Evolutionary conservation across 2,888 invertebrate species (phyloP).

Genomic region (Patella caerulea): DNA sequence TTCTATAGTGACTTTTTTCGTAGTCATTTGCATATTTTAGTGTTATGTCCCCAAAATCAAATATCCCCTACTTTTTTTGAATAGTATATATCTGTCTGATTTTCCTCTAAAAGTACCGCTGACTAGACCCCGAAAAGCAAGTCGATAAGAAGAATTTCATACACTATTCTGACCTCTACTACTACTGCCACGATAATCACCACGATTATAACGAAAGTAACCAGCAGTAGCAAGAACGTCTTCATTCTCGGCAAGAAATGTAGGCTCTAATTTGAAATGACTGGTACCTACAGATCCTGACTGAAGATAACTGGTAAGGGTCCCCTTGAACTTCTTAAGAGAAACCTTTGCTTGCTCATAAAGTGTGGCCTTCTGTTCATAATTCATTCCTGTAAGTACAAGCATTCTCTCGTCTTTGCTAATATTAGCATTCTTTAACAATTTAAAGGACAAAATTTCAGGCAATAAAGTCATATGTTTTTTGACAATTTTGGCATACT

Average conservation of each 20-base stretch:
- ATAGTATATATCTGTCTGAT: background rate
- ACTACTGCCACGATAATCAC: background rate
- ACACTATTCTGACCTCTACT: background rate
- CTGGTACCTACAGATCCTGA: background rate
- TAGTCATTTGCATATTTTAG: no score
- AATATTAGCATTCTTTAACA: conserved; percentile 3
- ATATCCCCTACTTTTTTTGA: no score
- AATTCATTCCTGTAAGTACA: background rate
- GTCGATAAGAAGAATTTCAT: background rate
- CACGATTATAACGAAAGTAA: background rate
- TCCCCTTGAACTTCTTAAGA: background rate
- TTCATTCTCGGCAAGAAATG: background rate
- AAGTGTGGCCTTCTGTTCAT: background rate
- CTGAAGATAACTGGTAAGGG: no score
- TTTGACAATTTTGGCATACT: background rate
- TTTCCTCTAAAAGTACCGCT: background rate
- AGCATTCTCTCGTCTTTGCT: background rate
- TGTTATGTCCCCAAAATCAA: no score
- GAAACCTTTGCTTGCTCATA: background rate
- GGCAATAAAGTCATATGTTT: background rate
- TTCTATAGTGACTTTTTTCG: no score
- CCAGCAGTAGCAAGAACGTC: background rate
- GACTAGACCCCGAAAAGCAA: background rate
- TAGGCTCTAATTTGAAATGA: conserved; percentile 1
- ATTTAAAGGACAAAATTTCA: background rate